These are phyloP conservation scores for Liasis olivaceus DNA, from an alignment of 2,797 vertebrate species.

Conservation along the genomic window DNA sequence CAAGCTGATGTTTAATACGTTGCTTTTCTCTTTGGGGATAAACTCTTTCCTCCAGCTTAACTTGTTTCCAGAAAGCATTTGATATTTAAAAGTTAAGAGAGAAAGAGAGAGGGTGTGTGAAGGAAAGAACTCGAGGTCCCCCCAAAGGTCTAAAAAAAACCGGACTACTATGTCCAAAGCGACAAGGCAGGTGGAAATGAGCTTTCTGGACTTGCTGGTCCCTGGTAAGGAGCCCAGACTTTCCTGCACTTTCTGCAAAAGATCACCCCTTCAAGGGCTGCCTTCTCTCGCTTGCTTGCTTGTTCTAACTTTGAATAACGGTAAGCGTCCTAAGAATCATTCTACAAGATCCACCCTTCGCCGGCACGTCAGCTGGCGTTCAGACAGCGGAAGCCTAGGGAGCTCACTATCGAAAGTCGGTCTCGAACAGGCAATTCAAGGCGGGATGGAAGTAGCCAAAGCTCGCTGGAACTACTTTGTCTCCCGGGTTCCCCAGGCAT, in stretches of 20 bases:
- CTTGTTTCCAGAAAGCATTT: not conserved
- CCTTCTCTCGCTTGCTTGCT: slow-evolving; percentile 32
- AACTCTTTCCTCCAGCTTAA: slow-evolving; percentile 11
- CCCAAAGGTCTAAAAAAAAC: slow-evolving; percentile 4
- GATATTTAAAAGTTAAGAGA: not conserved
- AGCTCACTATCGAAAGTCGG: not conserved
- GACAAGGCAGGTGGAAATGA: not conserved
- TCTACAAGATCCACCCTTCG: not conserved
- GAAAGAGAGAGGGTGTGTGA: not conserved
- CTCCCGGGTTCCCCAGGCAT: not conserved
- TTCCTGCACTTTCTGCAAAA: slow-evolving; percentile 29
- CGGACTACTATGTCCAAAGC: not conserved
- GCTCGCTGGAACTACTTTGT: not conserved
- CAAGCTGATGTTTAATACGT: not conserved
- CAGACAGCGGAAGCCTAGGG: not conserved
- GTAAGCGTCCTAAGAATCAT: not conserved
- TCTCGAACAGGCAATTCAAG: not conserved
- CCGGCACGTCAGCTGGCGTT: not conserved
- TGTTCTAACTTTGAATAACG: not conserved
- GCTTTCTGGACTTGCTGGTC: not conserved
- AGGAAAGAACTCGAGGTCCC: not conserved
- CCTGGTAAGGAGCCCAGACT: slow-evolving; percentile 1
- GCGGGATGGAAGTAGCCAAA: not conserved
- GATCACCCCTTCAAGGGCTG: slow-evolving; percentile 37
- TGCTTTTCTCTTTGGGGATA: not conserved